Evolutionary conservation across 2,888 invertebrate species (phyloP), one percentile per base, ranked within the genome.

Genomic region (Cerceris ruficornis): DNA sequence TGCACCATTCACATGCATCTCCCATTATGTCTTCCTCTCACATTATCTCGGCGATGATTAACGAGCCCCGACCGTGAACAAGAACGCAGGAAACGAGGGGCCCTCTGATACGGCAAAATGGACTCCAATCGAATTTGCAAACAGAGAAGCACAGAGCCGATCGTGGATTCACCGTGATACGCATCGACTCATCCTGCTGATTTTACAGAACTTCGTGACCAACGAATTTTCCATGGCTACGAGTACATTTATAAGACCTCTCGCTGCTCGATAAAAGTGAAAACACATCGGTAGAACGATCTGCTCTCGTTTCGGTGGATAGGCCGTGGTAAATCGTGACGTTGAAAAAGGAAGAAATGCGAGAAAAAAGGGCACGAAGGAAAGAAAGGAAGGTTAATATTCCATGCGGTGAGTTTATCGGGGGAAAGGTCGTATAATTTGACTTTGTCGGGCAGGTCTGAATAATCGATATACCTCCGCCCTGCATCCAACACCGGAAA

Each of bases 391-490:
- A 61, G 69, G 78, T 87, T 86, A 82, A 86, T 86, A 86, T 73
- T 79, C 73, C 72, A 69, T 71, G 77, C 72, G 84, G 80, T 42
- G 82, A 82, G 81, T 86, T 87, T 86, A 87, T 88, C 77, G 83
- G 83, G 77, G 76, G 82, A 88, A 82, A 81, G 82, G 62, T 78
- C 61, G 83, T 85, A 82, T 88, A 89, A 91, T 90, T 90, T 87
- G 87, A 88, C 89, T 89, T 88, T 79, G 84, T 79, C 79, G 77
- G 75, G 77, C 68, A 28, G 79, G 82, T 82, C 82, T 82, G 90
- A 90, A 90, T 89, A 91, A 90, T 90, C 90, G 89, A 91, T 91
- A 88, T 62, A 70, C 78, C 76, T 11, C 69, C 64, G 28, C 50
- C 60, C 49, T 17, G 52, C 69, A 43, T 79, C 82, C 84, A 81